Conservation (phyloP, 2,888 invertebrate species). For the Mechanitis messenoides region DNA sequence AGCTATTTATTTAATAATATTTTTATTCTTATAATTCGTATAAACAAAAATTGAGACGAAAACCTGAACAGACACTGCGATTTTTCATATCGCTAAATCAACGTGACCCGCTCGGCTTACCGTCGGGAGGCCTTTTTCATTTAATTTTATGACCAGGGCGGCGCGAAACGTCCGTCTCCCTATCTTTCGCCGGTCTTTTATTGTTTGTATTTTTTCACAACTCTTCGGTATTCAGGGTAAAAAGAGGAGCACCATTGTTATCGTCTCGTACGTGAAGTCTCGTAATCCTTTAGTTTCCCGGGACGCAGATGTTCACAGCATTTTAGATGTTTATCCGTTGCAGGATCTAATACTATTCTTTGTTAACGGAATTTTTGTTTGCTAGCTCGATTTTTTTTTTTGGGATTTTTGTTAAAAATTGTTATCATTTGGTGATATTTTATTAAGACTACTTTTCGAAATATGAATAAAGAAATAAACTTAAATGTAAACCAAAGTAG, state of each 20-base stretch:
- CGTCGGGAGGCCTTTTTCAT: slow-evolving; percentile 37
- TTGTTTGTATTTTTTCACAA: slow-evolving; percentile 65
- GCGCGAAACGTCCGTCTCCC: slow-evolving; percentile 50
- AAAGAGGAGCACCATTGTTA: slow-evolving; percentile 55
- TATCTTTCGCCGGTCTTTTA: slow-evolving; percentile 48
- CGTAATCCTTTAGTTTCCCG: slow-evolving; percentile 34
- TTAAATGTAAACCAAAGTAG: too few species aligned
- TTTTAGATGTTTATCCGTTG: slow-evolving; percentile 29
- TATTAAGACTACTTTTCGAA: too few species aligned
- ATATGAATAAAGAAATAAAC: too few species aligned
- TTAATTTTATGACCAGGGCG: slow-evolving; percentile 64
- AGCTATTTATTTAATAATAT: background rate
- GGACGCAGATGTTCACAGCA: slow-evolving; percentile 35
- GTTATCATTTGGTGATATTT: background rate
- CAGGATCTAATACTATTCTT: slow-evolving; percentile 26
- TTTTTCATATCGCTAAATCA: slow-evolving; percentile 52
- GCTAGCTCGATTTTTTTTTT: background rate
- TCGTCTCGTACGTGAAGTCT: slow-evolving; percentile 41
- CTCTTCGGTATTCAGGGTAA: slow-evolving; percentile 45
- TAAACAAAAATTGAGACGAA: slow-evolving; percentile 43
- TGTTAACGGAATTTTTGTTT: slow-evolving; percentile 14
- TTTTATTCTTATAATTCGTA: background rate
- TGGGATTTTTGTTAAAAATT: background rate
- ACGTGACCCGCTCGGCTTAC: slow-evolving; percentile 32
- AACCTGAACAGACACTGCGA: slow-evolving; percentile 51